Conservation (phyloP, 2,888 invertebrate genomes). For the Orthonychiurus folsomi region DNA sequence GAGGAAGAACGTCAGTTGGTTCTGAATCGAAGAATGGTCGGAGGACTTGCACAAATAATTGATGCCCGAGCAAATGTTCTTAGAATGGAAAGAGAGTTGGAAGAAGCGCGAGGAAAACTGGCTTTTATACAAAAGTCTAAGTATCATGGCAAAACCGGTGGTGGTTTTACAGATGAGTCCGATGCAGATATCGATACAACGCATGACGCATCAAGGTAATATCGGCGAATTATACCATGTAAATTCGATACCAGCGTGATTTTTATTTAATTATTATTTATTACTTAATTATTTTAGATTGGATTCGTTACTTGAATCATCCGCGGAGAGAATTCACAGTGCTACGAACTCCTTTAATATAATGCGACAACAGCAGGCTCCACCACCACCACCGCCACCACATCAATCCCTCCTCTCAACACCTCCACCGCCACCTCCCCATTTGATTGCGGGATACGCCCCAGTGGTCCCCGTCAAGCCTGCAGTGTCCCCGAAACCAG, state of each 20-base stretch:
- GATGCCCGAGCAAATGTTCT: conserved; percentile 78
- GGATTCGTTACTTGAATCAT: conserved; percentile 36
- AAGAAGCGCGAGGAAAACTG: conserved; percentile 80
- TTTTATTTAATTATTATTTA: too few relatives aligned
- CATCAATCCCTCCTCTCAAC: background rate
- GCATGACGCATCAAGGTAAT: conserved; percentile 37
- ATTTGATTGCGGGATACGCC: conserved; percentile 7
- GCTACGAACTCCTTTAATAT: conserved; percentile 37
- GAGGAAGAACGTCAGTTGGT: conserved; percentile 86
- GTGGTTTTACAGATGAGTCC: conserved; percentile 41
- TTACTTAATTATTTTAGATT: too few relatives aligned
- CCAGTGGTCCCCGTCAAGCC: conserved; percentile 22
- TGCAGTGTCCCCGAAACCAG: conserved; percentile 36
- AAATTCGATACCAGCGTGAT: too few relatives aligned
- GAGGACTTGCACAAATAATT: conserved; percentile 92
- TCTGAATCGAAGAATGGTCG: conserved; percentile 86
- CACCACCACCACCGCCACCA: background rate
- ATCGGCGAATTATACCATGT: too few relatives aligned
- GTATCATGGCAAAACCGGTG: conserved; percentile 63
- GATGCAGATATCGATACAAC: conserved; percentile 35
- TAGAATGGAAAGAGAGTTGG: conserved; percentile 85
- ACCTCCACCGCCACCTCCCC: conserved; percentile 10
- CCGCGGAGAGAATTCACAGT: conserved; percentile 38
- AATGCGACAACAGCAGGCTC: conserved; percentile 32
- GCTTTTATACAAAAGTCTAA: conserved; percentile 88